Evolutionary conservation across 2,113 vertebrate genomes (phyloP).

Genomic region (Oxygymnocypris stewartii): DNA sequence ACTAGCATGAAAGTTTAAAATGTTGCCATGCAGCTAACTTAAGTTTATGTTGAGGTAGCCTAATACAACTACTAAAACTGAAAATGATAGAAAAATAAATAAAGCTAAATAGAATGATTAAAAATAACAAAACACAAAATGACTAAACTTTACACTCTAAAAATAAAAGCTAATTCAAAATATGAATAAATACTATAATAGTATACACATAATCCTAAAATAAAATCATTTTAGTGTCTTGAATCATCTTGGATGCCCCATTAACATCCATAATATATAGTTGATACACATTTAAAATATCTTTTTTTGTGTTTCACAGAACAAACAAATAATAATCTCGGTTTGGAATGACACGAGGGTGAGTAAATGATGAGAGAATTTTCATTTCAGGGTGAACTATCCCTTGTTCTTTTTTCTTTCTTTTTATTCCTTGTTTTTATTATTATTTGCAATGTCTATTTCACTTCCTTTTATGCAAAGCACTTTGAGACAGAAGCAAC

Average conservation of each 20-base stretch:
- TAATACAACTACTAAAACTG: not conserved
- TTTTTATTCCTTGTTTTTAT: too few species aligned
- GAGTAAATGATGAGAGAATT: not conserved
- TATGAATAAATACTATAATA: too few species aligned
- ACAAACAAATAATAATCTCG: too few species aligned
- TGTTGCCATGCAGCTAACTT: too few species aligned
- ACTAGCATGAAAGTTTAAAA: not conserved
- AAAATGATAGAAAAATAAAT: not conserved
- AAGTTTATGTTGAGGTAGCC: not conserved
- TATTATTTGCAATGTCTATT: too few species aligned
- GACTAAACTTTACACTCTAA: not conserved
- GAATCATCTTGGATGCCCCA: not conserved
- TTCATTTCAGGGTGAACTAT: not conserved
- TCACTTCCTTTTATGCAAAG: too few species aligned
- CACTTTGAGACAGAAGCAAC: too few species aligned
- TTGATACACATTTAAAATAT: not conserved
- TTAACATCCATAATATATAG: not conserved
- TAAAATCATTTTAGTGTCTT: not conserved
- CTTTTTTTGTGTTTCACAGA: not conserved
- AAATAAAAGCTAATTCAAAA: not conserved
- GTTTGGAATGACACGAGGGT: not conserved
- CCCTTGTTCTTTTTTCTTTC: not conserved
- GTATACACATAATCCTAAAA: not conserved
- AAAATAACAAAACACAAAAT: not conserved
- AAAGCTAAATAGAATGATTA: not conserved